Base-by-base conservation (phyloP, 2,797 vertebrate genomes). In the Xenentodon cancila region DNA sequence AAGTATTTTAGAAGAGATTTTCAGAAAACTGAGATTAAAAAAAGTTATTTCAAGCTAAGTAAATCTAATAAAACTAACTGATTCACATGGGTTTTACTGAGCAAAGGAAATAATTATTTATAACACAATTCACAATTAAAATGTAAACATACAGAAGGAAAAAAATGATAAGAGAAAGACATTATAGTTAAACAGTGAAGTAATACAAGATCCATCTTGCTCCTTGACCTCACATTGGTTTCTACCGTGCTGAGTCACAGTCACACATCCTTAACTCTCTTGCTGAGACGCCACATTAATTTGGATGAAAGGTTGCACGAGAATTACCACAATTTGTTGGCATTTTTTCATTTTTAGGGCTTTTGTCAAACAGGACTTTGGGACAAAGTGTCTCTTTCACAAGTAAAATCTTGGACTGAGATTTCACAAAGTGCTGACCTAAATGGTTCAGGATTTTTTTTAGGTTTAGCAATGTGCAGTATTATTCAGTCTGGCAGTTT, bases 221-320 rank as follows among this genome's bases (percentile, higher is more conserved):
- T 53, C 64, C 46, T 80, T 84, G 73, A 72, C 75, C 75, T 53
- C 7, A 77, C 70, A 44, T 59, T 44, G 9, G n/a, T 71, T 61
- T 81, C 34, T 47, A 43, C 19, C 40, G 45, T 17, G 20, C 60
- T 88, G 87, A 91, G 75, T 88, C 81, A 91, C 55, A 76, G 79
- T 86, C 86, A 85, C 80, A 75, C 81, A 80, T 82, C 77, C 75
- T 73, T 58, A 44, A 44, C 0, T 0, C 22, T 11, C 9, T 32
- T 73, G 82, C 86, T 84, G 81, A 87, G 74, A 68, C 59, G 22
- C 49, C 73, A 75, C 30, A 76, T 68, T 69, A 68, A 22, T 77
- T 59, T 42, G 45, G 44, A 43, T 20, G 46, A 73, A 70, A 65
- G 56, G 37, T 58, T 78, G 59, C 56, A 27, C 18, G 48, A 19